Percentiles rank a stretch among this genome's conserved stretches.
Evolutionary conservation across 2,888 invertebrate species (phyloP).

Genomic region (Stegophylla sp.): DNA sequence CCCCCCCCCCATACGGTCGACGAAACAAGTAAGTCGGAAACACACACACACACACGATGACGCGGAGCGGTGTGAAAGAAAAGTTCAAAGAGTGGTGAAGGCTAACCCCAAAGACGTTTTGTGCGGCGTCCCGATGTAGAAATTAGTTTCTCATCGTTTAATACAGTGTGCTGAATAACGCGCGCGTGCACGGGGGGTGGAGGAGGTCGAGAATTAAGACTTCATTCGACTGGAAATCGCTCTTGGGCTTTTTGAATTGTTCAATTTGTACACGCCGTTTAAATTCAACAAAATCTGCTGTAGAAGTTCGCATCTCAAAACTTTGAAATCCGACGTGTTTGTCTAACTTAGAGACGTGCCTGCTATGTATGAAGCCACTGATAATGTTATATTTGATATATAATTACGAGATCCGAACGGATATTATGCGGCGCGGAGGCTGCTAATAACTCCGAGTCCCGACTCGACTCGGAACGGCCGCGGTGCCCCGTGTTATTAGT

Average conservation of each 20-base stretch:
- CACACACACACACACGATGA: background rate
- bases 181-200: no score
- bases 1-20: no score
- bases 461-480: no score
- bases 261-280: conserved; percentile 48
- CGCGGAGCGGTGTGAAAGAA: background rate
- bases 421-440: no score
- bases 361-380: conserved; percentile 31
- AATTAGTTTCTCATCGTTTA: conserved; percentile 32
- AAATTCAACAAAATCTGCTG: conserved; percentile 50
- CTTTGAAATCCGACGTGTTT: conserved; percentile 42
- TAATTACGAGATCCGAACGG: no score
- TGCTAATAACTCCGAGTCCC: no score
- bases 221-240: conserved; percentile 49
- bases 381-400: conserved; percentile 32
- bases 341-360: conserved; percentile 36
- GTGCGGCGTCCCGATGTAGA: background rate
- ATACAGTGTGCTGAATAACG: no score
- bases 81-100: conserved; percentile 11
- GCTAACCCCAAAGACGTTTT: background rate
- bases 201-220: conserved; percentile 36
- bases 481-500: no score
- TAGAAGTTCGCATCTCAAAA: conserved; percentile 39
- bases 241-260: conserved; percentile 48
- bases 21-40: no score